These are phyloP conservation scores for Patiria miniata DNA, from an alignment of 35 echinoderm and acorn worm genomes.

Conservation along the genomic window DNA sequence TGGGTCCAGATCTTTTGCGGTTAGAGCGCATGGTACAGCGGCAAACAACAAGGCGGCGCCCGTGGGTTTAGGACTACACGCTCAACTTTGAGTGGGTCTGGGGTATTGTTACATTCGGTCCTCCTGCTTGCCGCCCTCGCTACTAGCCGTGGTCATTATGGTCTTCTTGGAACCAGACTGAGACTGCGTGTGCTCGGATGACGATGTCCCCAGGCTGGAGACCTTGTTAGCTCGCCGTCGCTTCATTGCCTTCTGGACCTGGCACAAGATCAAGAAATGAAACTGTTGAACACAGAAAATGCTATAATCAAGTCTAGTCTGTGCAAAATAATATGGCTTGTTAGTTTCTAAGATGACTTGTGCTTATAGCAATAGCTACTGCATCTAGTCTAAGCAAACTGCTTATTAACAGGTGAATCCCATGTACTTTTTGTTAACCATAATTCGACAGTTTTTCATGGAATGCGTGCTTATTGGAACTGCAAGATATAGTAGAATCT, in stretches of 20 bases:
- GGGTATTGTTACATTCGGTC: too few relatives aligned
- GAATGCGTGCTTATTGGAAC: neutral
- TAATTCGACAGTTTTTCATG: neutral
- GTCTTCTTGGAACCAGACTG: neutral
- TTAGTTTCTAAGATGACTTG: neutral
- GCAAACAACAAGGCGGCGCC: too few relatives aligned
- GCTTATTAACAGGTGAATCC: neutral
- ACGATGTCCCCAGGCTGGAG: neutral
- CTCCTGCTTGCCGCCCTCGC: too few relatives aligned
- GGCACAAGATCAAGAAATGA: neutral
- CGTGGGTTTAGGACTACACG: too few relatives aligned
- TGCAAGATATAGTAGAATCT: neutral
- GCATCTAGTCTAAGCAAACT: neutral
- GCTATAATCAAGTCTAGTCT: too few relatives aligned
- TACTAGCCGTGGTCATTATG: neutral
- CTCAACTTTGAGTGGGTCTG: too few relatives aligned
- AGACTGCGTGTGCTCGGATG: neutral
- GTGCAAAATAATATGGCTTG: neutral
- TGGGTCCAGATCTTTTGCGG: too few relatives aligned
- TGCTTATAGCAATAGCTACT: neutral
- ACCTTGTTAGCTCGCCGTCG: neutral
- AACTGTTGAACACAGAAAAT: neutral
- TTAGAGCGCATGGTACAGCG: too few relatives aligned
- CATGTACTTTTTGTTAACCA: neutral
- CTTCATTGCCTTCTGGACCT: conserved; percentile 17